Base-by-base conservation (phyloP, 2,888 invertebrate genomes). In the Spodoptera picta region DNA sequence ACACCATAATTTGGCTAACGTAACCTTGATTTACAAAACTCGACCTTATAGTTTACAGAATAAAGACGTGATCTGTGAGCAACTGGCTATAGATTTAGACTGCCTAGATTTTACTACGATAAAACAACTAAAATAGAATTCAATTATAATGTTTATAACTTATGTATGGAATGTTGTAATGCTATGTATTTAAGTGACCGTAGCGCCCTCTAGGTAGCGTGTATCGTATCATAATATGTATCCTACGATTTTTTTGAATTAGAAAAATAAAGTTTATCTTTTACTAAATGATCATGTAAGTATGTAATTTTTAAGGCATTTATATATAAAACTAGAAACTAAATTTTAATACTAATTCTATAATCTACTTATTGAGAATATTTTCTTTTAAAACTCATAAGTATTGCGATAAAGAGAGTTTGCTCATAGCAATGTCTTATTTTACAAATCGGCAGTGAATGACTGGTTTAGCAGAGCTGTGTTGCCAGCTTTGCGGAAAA, bases 361-460 rank as follows among this genome's bases (percentile, higher is more conserved):
- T 57, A 61, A 70, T 70, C 65, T 75, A 80, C 75, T 75, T 77
- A 69, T 76, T 86, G 87, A 90, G 87, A 91, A 90, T 90, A 90
- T 88, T 84, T 79, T 83, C 75, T 71, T 75, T 73, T 73, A 78
- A 82, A 81, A 74, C 79, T 80, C 79, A 80, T 78, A 87, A 85
- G 75, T 90, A 82, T 91, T 91, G 91, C 90, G 90, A 84, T 86
- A 81, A 79, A 83, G 78, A 81, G 75, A 79, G 67, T 68, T 77
- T 89, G 93, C 92, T 93, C 75, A 87, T 74, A 91, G 91, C 91
- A 91, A 88, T 76, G 69, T 83, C 84, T 83, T 83, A 84, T 76
- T 85, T 83, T 75, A 80, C 82, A 81, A 79, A 82, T 84, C 82
- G 93, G 93, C 93, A 93, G 93, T 93, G 93, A 85, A 83, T 88